A percentile compares a stretch with the other conserved stretches of the same genome.
phyloP scores from a whole-genome alignment of 2,888 invertebrate genomes.

The Pristionchus maxplancki region DNA sequence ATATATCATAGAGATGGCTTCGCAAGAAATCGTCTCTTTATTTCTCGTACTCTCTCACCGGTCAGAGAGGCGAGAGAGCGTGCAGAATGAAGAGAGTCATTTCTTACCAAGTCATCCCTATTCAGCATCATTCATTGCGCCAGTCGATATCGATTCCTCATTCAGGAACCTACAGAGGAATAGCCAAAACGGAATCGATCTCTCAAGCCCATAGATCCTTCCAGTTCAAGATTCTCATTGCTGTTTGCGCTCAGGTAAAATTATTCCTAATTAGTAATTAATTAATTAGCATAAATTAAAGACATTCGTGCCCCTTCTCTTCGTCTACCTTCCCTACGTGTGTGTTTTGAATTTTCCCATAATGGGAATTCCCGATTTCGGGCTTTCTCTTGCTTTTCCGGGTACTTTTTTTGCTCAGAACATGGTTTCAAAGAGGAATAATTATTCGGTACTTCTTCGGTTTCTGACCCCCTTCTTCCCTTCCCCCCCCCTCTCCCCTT shows the following conservation, averaged over 20 bases:
- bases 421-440: too few species aligned
- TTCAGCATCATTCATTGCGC: neutral
- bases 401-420: too few species aligned
- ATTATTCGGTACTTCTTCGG: too few species aligned
- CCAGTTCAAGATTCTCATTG: neutral
- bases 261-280: neutral
- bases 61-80: too few species aligned
- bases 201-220: neutral
- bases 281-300: neutral
- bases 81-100: too few species aligned
- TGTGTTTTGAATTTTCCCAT: neutral
- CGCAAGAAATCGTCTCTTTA: too few species aligned
- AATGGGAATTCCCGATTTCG: neutral
- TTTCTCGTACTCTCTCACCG: too few species aligned
- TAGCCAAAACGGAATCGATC: neutral
- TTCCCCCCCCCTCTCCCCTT: too few species aligned
- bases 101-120: neutral
- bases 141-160: neutral
- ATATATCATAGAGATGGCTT: too few species aligned
- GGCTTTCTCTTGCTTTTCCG: neutral
- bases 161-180: neutral
- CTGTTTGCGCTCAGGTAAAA: neutral
- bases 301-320: neutral
- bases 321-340: neutral
- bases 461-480: too few species aligned